Base-by-base conservation (phyloP, 2,113 vertebrate species). In the Numenius arquata region DNA sequence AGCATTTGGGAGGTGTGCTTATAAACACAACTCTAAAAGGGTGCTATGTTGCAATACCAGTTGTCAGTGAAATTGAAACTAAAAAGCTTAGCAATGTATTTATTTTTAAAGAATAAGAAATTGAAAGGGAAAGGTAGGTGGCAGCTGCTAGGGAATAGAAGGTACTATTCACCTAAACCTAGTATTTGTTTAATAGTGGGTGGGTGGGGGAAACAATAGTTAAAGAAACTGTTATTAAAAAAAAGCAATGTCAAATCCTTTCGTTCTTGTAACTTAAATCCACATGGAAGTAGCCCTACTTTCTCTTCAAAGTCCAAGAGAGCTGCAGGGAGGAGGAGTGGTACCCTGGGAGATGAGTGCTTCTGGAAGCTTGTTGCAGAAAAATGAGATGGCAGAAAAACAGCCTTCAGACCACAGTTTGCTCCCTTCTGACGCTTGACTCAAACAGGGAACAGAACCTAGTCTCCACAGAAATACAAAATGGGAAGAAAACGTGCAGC, bases 1-100 rank as follows among this genome's bases (percentile, higher is more conserved):
- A 80, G 40, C 52, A 2, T 87, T 40, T 85, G 79, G 73, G 67
- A 95, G 48, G 27, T 70, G 62, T 92, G 81, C 75, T 91, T 85
- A 78, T 72, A 90, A 88, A 77, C 58, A 67, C 47, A 61, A 27
- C 40, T 89, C 78, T 84, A 15, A 95, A 70, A 92, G 80, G 27
- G 21, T 75, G 45, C 74, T 89, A 18, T 6, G 15, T 84, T 92
- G 80, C 59, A 52, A 15, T 93, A 86, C 92, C 79, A 72, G 55
- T 55, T 91, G 72, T 93, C 68, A 32, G 62, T 85, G 84, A 93
- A 95, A 95, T 36, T 82, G 91, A 92, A 88, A 72, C 92, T 61
- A 70, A 47, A 88, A 75, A 53, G 55, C 75, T 78, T 53, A 50
- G 62, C 29, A 50, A 81, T 47, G 29, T 86, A 63, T 95, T 85